Evolutionary conservation across 2,113 vertebrate genomes (phyloP), one percentile per base, ranked within the genome.

Genomic region (Taurulus bubalis): DNA sequence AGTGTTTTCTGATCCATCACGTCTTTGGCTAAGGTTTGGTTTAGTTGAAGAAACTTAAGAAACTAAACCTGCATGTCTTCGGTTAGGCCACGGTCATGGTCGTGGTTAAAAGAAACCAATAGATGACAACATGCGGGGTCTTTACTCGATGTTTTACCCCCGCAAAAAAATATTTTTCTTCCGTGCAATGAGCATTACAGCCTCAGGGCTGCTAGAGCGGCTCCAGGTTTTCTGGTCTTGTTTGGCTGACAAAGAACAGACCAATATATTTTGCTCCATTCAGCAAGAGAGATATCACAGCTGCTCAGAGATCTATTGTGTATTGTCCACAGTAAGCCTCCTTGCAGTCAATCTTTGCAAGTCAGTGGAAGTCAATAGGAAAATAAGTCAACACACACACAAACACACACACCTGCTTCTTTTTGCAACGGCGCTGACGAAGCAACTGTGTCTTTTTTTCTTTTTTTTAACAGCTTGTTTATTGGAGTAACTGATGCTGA

Each of bases 401-500:
- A 80, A 6, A 75, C 32, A 80, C 68, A 77, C 66, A 74, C 68
- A 75, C 71, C 30, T 58, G 65, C 24, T 51, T 15, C 56, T 66
- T 77, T 49, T 80, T 40, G 20, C 32, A 0, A 45, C 64, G 3
- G 22, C 0, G 78, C 88, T 84, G 88, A 87, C 75, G 49, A 45
- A 69, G 84, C 82, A 10, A 5, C 28, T 65, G 11, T 6, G 18
- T 77, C 12, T 67, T 18, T 26, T 3, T 51, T 32, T 26, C 6
- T 51, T 26, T 55, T 30, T 63, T 76, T 81, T 81, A 53, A 51
- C 70, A 72, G 76, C 72, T 78, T 76, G 45, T 85, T 87, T 85
- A 77, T 80, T 75, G 77, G 55, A 28, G 67, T 63, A 71, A 30
- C 68, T 1, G n/a, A 34, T 67, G 83, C 85, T 90, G 86, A 88